These are phyloP conservation scores for Sterna hirundo DNA, from an alignment of 2,113 vertebrate genomes.

Conservation along the genomic window DNA sequence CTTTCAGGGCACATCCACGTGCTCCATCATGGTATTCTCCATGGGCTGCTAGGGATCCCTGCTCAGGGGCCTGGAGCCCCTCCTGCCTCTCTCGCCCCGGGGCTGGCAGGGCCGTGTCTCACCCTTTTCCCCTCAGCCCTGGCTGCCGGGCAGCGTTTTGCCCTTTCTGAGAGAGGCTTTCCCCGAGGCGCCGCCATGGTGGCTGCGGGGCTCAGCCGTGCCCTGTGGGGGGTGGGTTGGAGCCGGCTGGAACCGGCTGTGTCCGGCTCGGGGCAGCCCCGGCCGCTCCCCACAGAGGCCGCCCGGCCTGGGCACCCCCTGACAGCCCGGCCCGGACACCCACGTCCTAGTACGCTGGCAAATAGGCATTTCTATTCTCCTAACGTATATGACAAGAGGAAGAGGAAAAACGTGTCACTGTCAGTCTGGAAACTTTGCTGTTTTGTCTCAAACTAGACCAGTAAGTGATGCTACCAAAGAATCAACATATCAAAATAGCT, in stretches of 20 bases:
- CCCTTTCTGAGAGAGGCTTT: neutral
- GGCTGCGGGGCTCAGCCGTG: accelerated
- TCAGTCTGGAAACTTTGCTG: neutral
- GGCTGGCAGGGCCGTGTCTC: neutral
- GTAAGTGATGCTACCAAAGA: neutral
- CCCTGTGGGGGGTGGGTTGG: accelerated
- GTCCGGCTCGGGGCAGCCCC: neutral
- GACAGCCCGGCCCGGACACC: accelerated
- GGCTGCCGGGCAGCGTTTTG: accelerated
- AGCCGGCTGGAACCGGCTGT: too few species aligned
- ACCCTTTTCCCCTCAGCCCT: neutral
- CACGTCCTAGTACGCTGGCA: neutral
- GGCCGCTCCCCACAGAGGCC: neutral
- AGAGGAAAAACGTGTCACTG: neutral
- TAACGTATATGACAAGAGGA: neutral
- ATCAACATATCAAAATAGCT: neutral
- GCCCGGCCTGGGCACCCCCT: neutral
- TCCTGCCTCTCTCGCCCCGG: neutral
- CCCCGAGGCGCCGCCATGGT: accelerated
- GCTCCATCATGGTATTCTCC: neutral
- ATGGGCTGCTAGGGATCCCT: neutral
- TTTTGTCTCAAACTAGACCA: neutral
- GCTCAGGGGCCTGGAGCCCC: accelerated
- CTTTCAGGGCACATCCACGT: neutral
- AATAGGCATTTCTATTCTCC: neutral